Conservation (phyloP, 2,888 invertebrate species). For the Tetranychus truncatus region DNA sequence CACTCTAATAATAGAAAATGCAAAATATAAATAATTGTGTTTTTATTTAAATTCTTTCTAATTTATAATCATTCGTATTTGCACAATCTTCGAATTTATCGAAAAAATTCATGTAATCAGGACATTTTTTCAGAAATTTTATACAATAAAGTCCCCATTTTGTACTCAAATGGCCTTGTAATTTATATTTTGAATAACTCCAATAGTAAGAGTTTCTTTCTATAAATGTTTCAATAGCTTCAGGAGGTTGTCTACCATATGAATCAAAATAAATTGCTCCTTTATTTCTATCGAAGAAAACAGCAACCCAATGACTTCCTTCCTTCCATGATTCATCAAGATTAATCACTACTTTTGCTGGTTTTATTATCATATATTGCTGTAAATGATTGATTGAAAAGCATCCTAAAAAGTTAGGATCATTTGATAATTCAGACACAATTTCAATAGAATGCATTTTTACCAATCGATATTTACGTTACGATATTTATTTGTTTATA, state of each 20-base stretch:
- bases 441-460: background rate
- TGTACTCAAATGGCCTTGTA: background rate
- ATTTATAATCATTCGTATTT: too few relatives aligned
- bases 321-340: background rate
- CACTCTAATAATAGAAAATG: too few relatives aligned
- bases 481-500: background rate
- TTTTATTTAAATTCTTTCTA: too few relatives aligned
- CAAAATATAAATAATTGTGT: too few relatives aligned
- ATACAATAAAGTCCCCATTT: conserved; percentile 4
- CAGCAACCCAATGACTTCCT: background rate
- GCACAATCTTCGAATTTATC: too few relatives aligned
- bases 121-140: background rate
- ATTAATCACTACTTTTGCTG: background rate
- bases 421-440: too few relatives aligned
- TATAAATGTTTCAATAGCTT: background rate
- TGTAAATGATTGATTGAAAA: background rate
- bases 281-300: background rate
- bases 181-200: background rate
- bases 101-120: background rate
- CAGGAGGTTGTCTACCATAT: background rate
- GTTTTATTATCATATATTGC: background rate
- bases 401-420: too few relatives aligned
- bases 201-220: background rate
- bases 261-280: background rate
- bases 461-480: background rate